Conservation (phyloP, 2,797 vertebrate genomes). For the Bovichtus diacanthus region DNA sequence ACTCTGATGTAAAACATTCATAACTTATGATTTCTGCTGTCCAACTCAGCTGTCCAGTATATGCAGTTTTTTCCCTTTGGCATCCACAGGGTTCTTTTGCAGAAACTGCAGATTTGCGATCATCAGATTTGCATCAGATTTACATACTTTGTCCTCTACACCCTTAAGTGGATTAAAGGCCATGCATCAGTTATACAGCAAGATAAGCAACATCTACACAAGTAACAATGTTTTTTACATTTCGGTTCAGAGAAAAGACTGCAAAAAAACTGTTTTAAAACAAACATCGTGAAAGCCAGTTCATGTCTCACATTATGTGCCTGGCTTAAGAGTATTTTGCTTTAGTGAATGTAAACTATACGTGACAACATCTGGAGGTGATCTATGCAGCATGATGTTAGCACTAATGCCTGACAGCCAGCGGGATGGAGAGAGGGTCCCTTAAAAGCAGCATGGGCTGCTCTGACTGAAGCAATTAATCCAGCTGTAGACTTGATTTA, state of each 20-base stretch:
- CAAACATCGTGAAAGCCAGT: conserved; percentile 10
- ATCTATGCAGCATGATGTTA: conserved; percentile 66
- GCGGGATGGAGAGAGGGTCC: conserved; percentile 40
- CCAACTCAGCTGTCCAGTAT: conserved; percentile 43
- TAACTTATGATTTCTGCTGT: conserved; percentile 64
- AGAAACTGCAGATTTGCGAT: conserved; percentile 63
- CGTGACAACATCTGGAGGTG: conserved; percentile 80
- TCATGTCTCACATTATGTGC: conserved; percentile 30
- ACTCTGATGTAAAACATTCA: conserved; percentile 82
- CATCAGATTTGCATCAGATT: conserved; percentile 65
- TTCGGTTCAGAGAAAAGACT: background rate
- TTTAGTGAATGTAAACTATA: conserved; percentile 51
- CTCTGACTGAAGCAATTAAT: conserved; percentile 54
- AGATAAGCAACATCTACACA: conserved; percentile 22
- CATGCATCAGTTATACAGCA: conserved; percentile 3
- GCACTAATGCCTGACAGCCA: conserved; percentile 63
- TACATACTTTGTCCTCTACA: conserved; percentile 60
- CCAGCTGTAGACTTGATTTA: conserved; percentile 1
- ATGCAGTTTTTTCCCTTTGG: conserved; percentile 59
- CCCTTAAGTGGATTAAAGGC: conserved; percentile 58
- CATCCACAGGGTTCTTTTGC: conserved; percentile 42
- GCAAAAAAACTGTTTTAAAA: conserved; percentile 12
- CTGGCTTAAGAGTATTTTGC: conserved; percentile 36
- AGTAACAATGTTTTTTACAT: conserved; percentile 8
- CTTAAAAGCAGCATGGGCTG: conserved; percentile 36